Conservation (phyloP, 2,888 invertebrate species). For the Anodontia alba region DNA sequence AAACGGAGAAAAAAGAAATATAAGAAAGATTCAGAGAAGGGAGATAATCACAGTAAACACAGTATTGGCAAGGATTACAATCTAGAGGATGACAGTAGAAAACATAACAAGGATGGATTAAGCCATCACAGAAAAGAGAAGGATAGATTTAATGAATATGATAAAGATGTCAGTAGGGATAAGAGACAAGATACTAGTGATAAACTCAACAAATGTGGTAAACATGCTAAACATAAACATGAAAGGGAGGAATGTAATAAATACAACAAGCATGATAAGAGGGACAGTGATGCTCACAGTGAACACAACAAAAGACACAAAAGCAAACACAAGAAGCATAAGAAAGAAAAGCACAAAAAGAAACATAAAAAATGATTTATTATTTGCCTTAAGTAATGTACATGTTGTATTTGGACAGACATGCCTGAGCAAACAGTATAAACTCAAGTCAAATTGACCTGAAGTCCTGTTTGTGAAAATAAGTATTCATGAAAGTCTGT, state of each 20-base stretch:
- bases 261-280: neutral
- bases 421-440: no score
- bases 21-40: neutral
- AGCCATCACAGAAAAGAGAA: neutral
- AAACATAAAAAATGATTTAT: no score
- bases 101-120: neutral
- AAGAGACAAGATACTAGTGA: no score
- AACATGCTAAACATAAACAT: neutral
- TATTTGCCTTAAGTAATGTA: no score
- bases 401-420: no score
- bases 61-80: no score
- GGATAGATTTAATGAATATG: neutral
- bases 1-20: neutral
- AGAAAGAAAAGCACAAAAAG: no score
- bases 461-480: no score
- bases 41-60: neutral
- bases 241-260: neutral
- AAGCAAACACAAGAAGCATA: neutral
- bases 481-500: no score
- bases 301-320: neutral
- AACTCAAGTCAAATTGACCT: no score
- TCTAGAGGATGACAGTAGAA: neutral
- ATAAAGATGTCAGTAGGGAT: neutral
- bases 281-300: neutral
- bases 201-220: neutral